These are phyloP conservation scores for Sebastes matsubarae DNA, from an alignment of 2,797 vertebrate species.

Conservation along the genomic window DNA sequence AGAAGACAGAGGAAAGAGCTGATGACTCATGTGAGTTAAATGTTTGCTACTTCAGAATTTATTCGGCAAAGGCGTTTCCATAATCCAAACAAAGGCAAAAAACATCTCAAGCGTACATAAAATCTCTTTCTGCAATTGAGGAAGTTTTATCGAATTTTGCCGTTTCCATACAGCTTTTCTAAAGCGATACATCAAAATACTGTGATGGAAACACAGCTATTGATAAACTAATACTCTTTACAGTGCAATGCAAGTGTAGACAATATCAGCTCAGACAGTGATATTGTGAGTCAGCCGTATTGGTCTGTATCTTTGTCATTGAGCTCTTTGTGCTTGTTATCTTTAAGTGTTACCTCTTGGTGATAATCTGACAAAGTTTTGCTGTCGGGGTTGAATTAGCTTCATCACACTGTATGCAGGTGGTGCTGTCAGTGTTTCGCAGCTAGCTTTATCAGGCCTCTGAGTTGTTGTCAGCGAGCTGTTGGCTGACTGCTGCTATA, in stretches of 20 bases:
- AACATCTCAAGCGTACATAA: too few species aligned
- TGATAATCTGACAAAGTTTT: background rate
- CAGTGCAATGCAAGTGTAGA: background rate
- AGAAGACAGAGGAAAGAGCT: too few species aligned
- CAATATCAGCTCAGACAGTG: background rate
- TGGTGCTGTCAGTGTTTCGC: conserved; percentile 45
- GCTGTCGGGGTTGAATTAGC: background rate
- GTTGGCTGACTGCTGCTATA: conserved; percentile 30
- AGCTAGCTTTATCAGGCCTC: conserved; percentile 26
- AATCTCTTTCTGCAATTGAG: too few species aligned
- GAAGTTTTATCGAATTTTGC: too few species aligned
- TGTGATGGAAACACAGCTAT: too few species aligned
- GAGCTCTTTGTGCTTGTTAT: background rate
- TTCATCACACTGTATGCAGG: conserved; percentile 12
- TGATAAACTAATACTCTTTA: background rate
- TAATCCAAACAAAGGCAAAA: too few species aligned
- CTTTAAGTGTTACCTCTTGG: background rate
- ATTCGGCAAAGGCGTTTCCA: too few species aligned
- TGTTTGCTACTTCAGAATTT: too few species aligned
- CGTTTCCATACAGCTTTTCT: too few species aligned
- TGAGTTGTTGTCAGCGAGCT: conserved; percentile 52
- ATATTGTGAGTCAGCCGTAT: background rate
- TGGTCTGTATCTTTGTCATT: background rate
- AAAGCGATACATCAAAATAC: too few species aligned
- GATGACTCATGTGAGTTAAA: too few species aligned